Percentiles rank a stretch among this genome's conserved stretches.
phyloP scores from a whole-genome alignment of 2,797 vertebrate species.

The Buceros bicornis region DNA sequence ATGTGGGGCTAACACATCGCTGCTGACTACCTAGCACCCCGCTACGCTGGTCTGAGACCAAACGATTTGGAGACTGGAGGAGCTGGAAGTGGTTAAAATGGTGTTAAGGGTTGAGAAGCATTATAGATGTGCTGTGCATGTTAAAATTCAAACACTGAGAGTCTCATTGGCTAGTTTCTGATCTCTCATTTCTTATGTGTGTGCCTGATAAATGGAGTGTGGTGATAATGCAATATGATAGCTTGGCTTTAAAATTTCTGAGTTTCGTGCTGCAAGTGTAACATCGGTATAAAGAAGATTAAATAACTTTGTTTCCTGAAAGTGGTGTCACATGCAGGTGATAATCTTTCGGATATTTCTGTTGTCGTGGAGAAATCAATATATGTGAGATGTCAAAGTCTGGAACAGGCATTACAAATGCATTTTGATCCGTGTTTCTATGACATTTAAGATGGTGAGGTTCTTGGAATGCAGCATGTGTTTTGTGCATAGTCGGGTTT shows the following conservation, averaged over 20 bases:
- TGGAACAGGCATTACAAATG: not conserved
- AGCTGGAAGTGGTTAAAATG: not conserved
- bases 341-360: not conserved
- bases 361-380: not conserved
- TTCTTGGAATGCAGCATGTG: not conserved
- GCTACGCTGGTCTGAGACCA: rapidly evolving
- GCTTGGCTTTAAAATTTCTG: not conserved
- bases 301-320: conserved; percentile 12
- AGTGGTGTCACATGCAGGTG: not conserved
- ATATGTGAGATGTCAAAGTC: not conserved
- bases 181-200: not conserved
- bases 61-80: not conserved
- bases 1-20: rapidly evolving
- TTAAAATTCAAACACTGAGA: not conserved
- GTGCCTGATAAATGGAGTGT: not conserved
- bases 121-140: not conserved
- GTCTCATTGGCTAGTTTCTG: not conserved
- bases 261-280: not conserved
- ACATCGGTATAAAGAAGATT: not conserved
- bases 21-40: not conserved
- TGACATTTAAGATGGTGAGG: not conserved
- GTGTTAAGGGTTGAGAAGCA: not conserved
- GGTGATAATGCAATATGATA: not conserved
- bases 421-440: not conserved
- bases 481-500: not conserved